Evolutionary conservation across 2,888 invertebrate genomes (phyloP), one percentile per base, ranked within the genome.

Genomic region (Eristalis arbustorum): DNA sequence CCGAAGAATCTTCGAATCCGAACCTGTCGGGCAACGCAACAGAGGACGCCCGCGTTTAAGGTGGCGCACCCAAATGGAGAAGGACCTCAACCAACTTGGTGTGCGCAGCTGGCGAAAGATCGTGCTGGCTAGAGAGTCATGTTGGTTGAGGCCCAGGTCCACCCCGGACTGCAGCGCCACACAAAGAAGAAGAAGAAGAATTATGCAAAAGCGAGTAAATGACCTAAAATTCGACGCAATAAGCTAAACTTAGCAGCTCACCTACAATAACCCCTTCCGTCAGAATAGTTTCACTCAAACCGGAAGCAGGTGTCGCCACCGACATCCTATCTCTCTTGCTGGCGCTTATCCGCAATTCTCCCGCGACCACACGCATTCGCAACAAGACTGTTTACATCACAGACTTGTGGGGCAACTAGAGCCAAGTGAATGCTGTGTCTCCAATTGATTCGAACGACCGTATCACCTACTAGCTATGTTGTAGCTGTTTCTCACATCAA

Each of bases 371-470:
- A 49, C 49, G 18, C 42, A 42, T 1, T 14, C 42, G 37, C 37
- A 37, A 37, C 31, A 10, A 31, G 31, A 2, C 42, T 4, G 49
- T 18, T 49, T 49, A 49, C 49, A 18, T 18, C 18, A 49, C 49
- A 18, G 8, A n/a, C 49, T 49, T 49, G 49, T 31, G 49, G 18
- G 18, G 18, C 49, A 18, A 18, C 18, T 18, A 18, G 5, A 18
- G 18, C 80, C 63, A 72, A 80, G 75, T 80, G 67, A 76, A 67
- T 66, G 66, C 18, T 18, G 63, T 67, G 84, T 76, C 66, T 18
- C 68, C 62, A 80, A 72, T 76, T 75, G 72, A 76, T 75, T 42
- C 18, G 49, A 67, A 28, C 42, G 57, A 49, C 49, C 28, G 57
- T 63, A 56, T 77, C 61, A 68, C 37, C 42, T 28, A 4, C n/a